Evolutionary conservation across 2,888 invertebrate genomes (phyloP).

Genomic region (Strigamia maritima): DNA sequence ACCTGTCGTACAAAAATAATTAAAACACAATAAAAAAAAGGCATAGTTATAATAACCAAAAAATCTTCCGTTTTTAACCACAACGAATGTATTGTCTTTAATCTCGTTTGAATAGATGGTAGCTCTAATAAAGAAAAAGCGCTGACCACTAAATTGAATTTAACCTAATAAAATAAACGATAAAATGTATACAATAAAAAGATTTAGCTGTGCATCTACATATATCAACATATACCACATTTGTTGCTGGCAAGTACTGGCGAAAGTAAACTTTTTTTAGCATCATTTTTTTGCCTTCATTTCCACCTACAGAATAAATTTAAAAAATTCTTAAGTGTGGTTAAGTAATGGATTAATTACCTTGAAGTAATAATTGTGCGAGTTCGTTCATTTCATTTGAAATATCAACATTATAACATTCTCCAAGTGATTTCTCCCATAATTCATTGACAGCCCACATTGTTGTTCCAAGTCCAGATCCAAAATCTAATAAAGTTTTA

Average conservation of each 20-base stretch:
- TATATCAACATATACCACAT: constrained; percentile 53
- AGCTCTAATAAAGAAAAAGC: not conserved
- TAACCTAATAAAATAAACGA: not conserved
- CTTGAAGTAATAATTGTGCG: constrained; percentile 66
- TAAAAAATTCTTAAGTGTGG: constrained; percentile 1
- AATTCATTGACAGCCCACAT: constrained; percentile 74
- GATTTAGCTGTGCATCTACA: constrained; percentile 38
- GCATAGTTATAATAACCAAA: not conserved
- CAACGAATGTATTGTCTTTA: constrained; percentile 4
- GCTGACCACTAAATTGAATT: not conserved
- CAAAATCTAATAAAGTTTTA: constrained; percentile 79
- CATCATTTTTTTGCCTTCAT: constrained; percentile 60
- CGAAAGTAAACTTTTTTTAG: constrained; percentile 67
- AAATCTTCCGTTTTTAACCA: constrained; percentile 6
- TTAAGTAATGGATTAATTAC: constrained; percentile 44
- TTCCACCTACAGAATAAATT: constrained; percentile 53
- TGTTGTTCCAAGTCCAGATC: constrained; percentile 83
- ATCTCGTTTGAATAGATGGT: constrained; percentile 14
- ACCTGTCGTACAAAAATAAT: not conserved
- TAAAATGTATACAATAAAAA: not conserved
- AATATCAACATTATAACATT: constrained; percentile 81
- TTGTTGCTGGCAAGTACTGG: constrained; percentile 72
- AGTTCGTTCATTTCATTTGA: constrained; percentile 79
- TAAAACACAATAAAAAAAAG: constrained; percentile 6
- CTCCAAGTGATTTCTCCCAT: constrained; percentile 70